A percentile compares a stretch with the other conserved stretches of the same genome.
Evolutionary conservation across 2,888 invertebrate genomes (phyloP).

Genomic region (Drosophila anomalata): DNA sequence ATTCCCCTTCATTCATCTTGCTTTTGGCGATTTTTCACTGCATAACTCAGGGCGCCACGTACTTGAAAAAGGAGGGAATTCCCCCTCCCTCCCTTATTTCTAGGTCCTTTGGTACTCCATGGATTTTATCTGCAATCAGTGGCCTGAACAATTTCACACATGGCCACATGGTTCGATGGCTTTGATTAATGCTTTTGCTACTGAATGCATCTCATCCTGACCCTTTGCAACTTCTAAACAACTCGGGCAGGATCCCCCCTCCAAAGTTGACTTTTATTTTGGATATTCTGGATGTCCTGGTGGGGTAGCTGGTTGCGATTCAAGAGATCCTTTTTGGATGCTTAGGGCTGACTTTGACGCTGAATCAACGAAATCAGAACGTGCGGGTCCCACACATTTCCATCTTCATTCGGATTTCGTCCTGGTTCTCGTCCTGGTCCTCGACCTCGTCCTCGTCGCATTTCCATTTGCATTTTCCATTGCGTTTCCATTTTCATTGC

Average conservation of each 20-base stretch:
- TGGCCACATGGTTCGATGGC: constrained; percentile 65
- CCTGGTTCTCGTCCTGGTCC: background rate
- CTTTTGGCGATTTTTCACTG: constrained; percentile 70
- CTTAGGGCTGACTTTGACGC: constrained; percentile 41
- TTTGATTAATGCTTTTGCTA: constrained; percentile 69
- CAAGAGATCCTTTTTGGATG: constrained; percentile 1
- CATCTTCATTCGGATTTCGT: constrained; percentile 21
- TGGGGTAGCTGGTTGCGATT: background rate
- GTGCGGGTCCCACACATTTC: constrained; percentile 61
- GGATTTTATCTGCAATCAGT: constrained; percentile 64
- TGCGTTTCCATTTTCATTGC: constrained; percentile 57
- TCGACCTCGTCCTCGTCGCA: constrained; percentile 3
- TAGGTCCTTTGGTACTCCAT: background rate
- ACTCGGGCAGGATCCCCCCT: constrained; percentile 7
- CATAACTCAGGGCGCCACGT: constrained; percentile 72
- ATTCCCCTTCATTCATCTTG: constrained; percentile 67
- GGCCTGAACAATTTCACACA: constrained; percentile 69
- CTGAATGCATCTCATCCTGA: constrained; percentile 25
- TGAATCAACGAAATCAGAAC: constrained; percentile 68
- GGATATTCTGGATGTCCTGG: constrained; percentile 8
- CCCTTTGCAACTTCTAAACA: constrained; percentile 36
- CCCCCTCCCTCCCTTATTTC: background rate
- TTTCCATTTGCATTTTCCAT: constrained; percentile 60
- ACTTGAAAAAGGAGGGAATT: constrained; percentile 22
- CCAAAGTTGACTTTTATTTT: constrained; percentile 46